Evolutionary conservation across 1,140 invertebrate genomes (phyloP).

Genomic region (Yoshiicerus persimilis): DNA sequence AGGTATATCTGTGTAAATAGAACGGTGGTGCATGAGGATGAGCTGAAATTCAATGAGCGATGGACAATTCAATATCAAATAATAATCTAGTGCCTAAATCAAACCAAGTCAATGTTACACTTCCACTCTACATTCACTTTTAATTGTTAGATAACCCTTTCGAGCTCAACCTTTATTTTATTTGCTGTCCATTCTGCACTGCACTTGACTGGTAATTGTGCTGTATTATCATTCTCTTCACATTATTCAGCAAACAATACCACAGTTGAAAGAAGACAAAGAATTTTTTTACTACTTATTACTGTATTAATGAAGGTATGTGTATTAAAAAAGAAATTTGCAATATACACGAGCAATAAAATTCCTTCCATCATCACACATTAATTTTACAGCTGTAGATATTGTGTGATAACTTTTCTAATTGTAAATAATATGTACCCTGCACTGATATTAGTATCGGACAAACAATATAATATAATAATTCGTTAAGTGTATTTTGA

Average conservation of each 20-base stretch:
- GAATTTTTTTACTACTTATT: too few relatives aligned
- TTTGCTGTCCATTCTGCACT: not conserved
- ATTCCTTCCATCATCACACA: too few relatives aligned
- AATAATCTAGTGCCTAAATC: not conserved
- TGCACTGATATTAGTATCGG: not conserved
- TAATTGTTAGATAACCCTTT: not conserved
- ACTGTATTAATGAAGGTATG: too few relatives aligned
- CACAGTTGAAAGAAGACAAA: not conserved
- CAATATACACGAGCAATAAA: too few relatives aligned
- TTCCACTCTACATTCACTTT: not conserved
- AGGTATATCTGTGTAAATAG: not conserved
- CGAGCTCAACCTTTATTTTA: not conserved
- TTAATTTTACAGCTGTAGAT: too few relatives aligned
- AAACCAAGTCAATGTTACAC: slow-evolving; percentile 6
- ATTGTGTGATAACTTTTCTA: too few relatives aligned
- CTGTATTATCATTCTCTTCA: not conserved
- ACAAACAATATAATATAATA: too few relatives aligned
- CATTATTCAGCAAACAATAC: not conserved
- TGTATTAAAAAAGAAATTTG: too few relatives aligned
- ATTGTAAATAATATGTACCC: too few relatives aligned
- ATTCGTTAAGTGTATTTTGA: not conserved
- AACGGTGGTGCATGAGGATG: not conserved
- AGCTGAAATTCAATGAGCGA: not conserved
- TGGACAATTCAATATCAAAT: not conserved
- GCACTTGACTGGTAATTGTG: not conserved